These are phyloP conservation scores for Chrysogorgia sp. DNA, from an alignment of 92 coral and sea anemone genomes.

Conservation along the genomic window DNA sequence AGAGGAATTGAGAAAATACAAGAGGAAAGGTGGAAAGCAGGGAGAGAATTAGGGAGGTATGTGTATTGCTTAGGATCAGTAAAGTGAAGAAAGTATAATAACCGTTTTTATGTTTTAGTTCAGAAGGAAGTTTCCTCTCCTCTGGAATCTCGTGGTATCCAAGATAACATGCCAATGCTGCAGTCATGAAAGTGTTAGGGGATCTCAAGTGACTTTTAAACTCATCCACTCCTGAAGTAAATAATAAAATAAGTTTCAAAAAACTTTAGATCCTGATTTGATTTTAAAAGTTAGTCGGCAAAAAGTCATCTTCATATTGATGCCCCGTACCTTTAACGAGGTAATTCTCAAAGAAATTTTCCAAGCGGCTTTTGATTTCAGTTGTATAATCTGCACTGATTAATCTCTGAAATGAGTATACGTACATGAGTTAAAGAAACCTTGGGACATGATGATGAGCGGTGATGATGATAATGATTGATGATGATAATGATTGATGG, in stretches of 20 bases:
- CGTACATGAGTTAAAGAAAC: neutral
- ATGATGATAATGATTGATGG: too few relatives aligned
- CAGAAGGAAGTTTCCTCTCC: neutral
- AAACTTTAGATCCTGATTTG: neutral
- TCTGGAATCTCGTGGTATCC: conserved; percentile 12
- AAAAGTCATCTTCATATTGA: neutral
- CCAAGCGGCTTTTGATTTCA: conserved; percentile 77
- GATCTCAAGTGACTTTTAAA: neutral
- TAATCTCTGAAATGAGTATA: conserved; percentile 63
- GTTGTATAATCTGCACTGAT: conserved; percentile 74
- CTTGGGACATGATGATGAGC: too few relatives aligned
- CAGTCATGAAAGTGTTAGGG: neutral
- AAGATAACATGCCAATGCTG: conserved; percentile 19
- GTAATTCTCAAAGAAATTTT: conserved; percentile 67
- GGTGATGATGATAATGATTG: too few relatives aligned
- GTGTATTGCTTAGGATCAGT: too few relatives aligned
- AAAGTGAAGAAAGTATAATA: neutral
- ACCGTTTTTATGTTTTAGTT: conserved; percentile 22
- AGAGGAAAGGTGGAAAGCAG: too few relatives aligned
- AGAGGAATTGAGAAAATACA: too few relatives aligned
- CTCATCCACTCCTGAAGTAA: conserved; percentile 14
- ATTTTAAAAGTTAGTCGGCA: neutral
- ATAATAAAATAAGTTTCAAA: neutral
- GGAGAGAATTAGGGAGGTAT: too few relatives aligned
- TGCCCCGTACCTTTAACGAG: conserved; percentile 61